Evolutionary conservation across 1,140 invertebrate species (phyloP).

Genomic region (Microplitis demolitor): DNA sequence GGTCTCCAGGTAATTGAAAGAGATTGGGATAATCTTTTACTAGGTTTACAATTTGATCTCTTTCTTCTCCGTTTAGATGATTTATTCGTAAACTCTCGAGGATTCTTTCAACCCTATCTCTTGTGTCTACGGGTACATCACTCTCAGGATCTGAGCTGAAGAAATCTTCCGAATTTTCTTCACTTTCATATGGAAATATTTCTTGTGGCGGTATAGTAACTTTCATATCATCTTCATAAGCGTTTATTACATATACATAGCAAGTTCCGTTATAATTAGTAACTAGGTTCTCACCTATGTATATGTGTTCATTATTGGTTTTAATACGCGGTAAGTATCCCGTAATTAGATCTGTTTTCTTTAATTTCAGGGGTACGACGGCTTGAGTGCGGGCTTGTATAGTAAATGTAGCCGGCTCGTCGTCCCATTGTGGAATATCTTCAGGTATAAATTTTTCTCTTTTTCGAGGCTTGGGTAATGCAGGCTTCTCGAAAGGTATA

Average conservation of each 20-base stretch:
- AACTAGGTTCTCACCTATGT: background rate
- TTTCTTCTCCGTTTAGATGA: background rate
- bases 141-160: background rate
- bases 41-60: background rate
- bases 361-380: too few species aligned
- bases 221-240: background rate
- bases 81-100: background rate
- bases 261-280: background rate
- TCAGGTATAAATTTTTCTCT: too few species aligned
- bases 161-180: background rate
- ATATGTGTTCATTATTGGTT: background rate
- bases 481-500: background rate
- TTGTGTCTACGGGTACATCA: background rate
- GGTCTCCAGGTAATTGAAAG: background rate
- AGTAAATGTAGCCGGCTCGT: too few species aligned
- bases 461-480: too few species aligned
- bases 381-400: too few species aligned
- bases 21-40: background rate
- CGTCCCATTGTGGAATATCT: too few species aligned
- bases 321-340: too few species aligned
- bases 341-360: too few species aligned
- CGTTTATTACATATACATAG: background rate
- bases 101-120: background rate
- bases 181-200: background rate
- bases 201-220: background rate